These are phyloP conservation scores for Eidolon helvum DNA, from an alignment of 2,113 vertebrate genomes.

Conservation along the genomic window DNA sequence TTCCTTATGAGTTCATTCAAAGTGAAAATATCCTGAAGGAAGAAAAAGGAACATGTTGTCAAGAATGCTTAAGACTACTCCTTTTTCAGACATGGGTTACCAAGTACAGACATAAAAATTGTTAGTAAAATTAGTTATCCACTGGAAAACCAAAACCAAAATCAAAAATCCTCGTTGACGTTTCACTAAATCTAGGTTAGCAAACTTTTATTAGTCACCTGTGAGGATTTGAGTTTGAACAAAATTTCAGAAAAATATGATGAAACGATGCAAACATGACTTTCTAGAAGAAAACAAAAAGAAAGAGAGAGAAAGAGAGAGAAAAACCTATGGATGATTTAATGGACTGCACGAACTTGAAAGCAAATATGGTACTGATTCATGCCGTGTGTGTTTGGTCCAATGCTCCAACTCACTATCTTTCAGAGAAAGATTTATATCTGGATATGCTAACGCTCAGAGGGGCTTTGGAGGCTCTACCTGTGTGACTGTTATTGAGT, in stretches of 20 bases:
- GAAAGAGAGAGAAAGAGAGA: not conserved
- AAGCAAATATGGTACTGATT: slow-evolving; percentile 58
- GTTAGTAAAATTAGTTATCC: not conserved
- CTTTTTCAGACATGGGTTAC: not conserved
- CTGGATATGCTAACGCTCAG: not conserved
- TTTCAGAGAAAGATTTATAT: not conserved
- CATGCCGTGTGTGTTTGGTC: slow-evolving; percentile 48
- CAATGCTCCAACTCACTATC: not conserved
- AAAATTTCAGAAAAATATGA: slow-evolving; percentile 62
- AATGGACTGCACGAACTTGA: slow-evolving; percentile 64
- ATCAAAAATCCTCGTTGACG: not conserved
- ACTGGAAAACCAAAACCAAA: not conserved
- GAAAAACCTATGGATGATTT: slow-evolving; percentile 57
- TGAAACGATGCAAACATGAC: slow-evolving; percentile 66
- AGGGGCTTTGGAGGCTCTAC: not conserved
- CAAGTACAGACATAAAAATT: not conserved
- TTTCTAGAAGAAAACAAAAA: slow-evolving; percentile 69
- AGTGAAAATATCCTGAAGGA: not conserved
- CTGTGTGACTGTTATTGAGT: not conserved
- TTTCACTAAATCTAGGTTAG: not conserved
- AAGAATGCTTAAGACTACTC: not conserved
- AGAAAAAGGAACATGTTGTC: not conserved
- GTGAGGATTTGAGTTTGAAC: slow-evolving; percentile 52
- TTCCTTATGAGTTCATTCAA: not conserved
- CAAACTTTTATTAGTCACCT: not conserved